phyloP scores from a whole-genome alignment of 2,888 invertebrate genomes.

The Erebia aethiops region DNA sequence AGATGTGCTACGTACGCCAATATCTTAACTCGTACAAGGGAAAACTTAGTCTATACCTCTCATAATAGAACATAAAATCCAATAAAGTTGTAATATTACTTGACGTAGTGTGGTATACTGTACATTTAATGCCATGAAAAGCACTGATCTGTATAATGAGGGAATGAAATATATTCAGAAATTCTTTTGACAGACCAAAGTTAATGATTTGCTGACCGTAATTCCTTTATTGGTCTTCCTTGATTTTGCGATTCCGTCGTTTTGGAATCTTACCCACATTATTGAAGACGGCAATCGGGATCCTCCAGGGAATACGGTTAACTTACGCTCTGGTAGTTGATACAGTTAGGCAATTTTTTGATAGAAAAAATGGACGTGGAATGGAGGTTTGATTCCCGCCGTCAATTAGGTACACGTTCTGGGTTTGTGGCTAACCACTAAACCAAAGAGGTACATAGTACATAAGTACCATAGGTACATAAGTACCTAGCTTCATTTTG shows the following conservation, averaged over 20 bases:
- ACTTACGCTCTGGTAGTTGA: neutral
- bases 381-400: too few relatives aligned
- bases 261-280: neutral
- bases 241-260: neutral
- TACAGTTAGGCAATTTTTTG: too few relatives aligned
- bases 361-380: too few relatives aligned
- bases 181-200: constrained; percentile 32
- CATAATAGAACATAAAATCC: constrained; percentile 3
- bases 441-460: too few relatives aligned
- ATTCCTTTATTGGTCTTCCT: neutral
- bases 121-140: constrained; percentile 35
- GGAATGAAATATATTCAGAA: constrained; percentile 36
- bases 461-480: too few relatives aligned
- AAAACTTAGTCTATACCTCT: neutral
- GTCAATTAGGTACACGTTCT: too few relatives aligned
- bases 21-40: constrained; percentile 1
- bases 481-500: too few relatives aligned
- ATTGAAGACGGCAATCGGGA: neutral
- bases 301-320: neutral
- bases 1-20: constrained; percentile 36
- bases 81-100: neutral
- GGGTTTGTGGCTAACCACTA: too few relatives aligned
- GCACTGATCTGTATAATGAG: constrained; percentile 42
- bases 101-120: constrained; percentile 6
- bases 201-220: constrained; percentile 29